phyloP scores from a whole-genome alignment of 2,113 vertebrate genomes.

The Otus sunia region DNA sequence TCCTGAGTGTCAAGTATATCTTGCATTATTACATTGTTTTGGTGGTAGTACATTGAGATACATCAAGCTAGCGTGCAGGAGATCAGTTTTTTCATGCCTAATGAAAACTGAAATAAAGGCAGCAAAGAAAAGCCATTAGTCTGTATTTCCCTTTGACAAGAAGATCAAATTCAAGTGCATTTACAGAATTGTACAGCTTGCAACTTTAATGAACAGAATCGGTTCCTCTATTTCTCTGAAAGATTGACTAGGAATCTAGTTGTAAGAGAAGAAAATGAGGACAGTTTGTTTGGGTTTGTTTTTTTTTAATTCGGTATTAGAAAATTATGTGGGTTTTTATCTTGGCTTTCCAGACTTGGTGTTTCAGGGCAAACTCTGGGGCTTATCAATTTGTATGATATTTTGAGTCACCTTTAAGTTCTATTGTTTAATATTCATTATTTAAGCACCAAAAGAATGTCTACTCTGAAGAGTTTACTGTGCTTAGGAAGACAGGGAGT shows the following conservation, averaged over 20 bases:
- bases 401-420: neutral
- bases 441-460: neutral
- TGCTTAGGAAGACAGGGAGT: neutral
- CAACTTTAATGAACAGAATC: neutral
- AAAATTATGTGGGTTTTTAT: neutral
- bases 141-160: conserved; percentile 14
- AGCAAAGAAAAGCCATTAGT: neutral
- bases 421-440: neutral
- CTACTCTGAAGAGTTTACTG: neutral
- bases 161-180: neutral
- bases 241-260: neutral
- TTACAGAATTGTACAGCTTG: neutral
- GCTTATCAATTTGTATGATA: neutral
- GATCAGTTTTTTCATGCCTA: neutral
- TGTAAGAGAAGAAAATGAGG: neutral
- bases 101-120: neutral
- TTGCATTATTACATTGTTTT: neutral
- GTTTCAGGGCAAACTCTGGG: neutral
- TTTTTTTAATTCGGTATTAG: neutral
- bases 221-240: neutral
- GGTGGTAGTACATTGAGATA: neutral
- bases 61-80: neutral
- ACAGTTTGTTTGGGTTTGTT: neutral
- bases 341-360: neutral
- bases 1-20: neutral